Percentiles rank a stretch among this genome's conserved stretches.
Conservation (phyloP, 2,888 invertebrate species). For the Platycnemis pennipes region DNA sequence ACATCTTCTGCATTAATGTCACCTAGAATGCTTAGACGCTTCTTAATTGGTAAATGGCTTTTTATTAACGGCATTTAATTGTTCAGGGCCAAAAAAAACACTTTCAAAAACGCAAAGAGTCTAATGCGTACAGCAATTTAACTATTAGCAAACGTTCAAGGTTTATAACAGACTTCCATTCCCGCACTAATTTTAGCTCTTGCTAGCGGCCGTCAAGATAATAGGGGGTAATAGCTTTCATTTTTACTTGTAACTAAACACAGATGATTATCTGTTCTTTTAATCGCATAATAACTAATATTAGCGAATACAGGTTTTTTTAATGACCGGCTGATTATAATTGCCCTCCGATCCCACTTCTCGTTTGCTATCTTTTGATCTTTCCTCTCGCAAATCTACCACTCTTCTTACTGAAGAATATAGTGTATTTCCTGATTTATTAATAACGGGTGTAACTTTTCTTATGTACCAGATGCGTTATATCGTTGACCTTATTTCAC, state of each 20-base stretch:
- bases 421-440: too few relatives aligned
- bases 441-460: too few relatives aligned
- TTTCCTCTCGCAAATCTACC: too few relatives aligned
- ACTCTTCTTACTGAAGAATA: too few relatives aligned
- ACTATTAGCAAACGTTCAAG: background rate
- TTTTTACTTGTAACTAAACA: background rate
- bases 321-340: background rate
- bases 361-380: too few relatives aligned
- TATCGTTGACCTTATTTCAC: too few relatives aligned
- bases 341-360: too few relatives aligned
- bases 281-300: background rate
- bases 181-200: too few relatives aligned
- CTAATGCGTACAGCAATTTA: background rate
- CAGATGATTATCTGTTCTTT: background rate
- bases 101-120: background rate
- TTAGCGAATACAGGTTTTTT: background rate
- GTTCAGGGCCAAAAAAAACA: background rate
- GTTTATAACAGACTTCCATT: too few relatives aligned
- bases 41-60: background rate
- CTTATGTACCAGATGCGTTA: too few relatives aligned
- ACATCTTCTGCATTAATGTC: background rate
- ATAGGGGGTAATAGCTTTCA: background rate
- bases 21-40: background rate
- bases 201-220: background rate
- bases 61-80: background rate